phyloP scores from a whole-genome alignment of 2,888 invertebrate species.

The Acronicta alni region DNA sequence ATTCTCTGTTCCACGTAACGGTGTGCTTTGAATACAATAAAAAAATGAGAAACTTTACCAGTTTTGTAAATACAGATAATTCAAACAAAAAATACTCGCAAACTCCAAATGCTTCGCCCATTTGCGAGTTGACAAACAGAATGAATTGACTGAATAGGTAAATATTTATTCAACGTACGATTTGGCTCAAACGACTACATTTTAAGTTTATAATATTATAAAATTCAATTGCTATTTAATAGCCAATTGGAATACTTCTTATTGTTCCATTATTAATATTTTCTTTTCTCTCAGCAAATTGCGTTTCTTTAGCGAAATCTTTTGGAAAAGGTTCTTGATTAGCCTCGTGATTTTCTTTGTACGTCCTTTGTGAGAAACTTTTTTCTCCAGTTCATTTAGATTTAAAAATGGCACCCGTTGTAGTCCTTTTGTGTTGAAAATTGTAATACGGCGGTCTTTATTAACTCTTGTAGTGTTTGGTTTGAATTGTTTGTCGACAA shows the following conservation, averaged over 20 bases:
- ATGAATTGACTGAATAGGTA: constrained; percentile 30
- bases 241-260: constrained; percentile 50
- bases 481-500: constrained; percentile 9
- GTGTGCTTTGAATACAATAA: no score
- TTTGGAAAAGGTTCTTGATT: constrained; percentile 68
- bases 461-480: constrained; percentile 27
- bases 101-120: constrained; percentile 4
- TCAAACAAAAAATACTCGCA: background rate
- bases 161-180: constrained; percentile 30
- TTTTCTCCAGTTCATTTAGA: constrained; percentile 54
- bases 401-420: constrained; percentile 47
- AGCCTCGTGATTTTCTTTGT: constrained; percentile 65
- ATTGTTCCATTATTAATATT: constrained; percentile 62
- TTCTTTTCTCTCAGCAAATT: constrained; percentile 60
- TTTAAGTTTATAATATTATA: constrained; percentile 22
- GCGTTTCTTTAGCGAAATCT: constrained; percentile 60
- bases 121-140: constrained; percentile 22
- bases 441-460: constrained; percentile 27
- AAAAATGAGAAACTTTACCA: background rate
- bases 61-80: constrained; percentile 21
- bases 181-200: constrained; percentile 28
- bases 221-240: constrained; percentile 49
- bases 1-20: no score
- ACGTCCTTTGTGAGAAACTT: constrained; percentile 55
- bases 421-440: constrained; percentile 41